Evolutionary conservation across 2,797 vertebrate genomes (phyloP).

Genomic region (Enteromius anoplus): DNA sequence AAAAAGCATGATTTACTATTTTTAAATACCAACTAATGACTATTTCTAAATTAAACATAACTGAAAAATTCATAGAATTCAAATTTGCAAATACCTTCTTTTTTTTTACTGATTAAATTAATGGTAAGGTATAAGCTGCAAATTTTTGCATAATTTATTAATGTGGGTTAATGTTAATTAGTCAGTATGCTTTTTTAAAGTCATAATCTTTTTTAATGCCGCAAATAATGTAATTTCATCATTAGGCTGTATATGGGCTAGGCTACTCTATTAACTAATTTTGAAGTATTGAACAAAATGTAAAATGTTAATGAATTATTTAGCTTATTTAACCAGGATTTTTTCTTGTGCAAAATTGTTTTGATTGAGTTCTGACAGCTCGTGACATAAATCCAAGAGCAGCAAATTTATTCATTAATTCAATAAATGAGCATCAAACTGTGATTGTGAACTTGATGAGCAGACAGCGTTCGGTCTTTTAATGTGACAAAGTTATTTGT

Average conservation of each 20-base stretch:
- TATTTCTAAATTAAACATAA: neutral
- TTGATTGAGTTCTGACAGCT: neutral
- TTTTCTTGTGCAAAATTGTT: neutral
- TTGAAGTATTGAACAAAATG: neutral
- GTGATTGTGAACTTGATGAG: slow-evolving; percentile 27
- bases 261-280: neutral
- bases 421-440: slow-evolving; percentile 5
- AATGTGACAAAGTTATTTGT: neutral
- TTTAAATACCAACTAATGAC: neutral
- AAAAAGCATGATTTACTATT: neutral
- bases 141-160: neutral
- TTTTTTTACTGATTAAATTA: neutral
- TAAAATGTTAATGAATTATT: neutral
- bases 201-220: neutral
- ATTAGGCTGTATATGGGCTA: neutral
- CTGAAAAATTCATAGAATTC: neutral
- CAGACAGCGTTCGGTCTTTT: slow-evolving; percentile 7
- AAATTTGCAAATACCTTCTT: too few relatives aligned
- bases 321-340: neutral
- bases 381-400: slow-evolving; percentile 1
- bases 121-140: neutral
- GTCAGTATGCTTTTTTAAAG: neutral
- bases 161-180: neutral
- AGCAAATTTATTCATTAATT: slow-evolving; percentile 10
- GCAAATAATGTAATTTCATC: neutral